A percentile compares a stretch with the other conserved stretches of the same genome.
phyloP scores from a whole-genome alignment of 2,888 invertebrate species.

The Phragmatobia fuliginosa region DNA sequence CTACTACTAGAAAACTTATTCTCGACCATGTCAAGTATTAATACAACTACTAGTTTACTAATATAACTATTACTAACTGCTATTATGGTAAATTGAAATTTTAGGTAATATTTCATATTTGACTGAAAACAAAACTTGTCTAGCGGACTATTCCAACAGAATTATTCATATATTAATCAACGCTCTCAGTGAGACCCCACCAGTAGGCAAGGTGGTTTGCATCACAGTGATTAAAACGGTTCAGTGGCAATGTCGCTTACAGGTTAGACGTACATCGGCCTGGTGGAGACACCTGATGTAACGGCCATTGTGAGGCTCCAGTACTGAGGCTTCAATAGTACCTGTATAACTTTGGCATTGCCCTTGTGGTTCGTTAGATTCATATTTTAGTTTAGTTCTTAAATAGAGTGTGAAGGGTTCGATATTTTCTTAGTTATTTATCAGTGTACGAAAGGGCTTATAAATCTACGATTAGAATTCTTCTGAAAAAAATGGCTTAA shows the following conservation, averaged over 20 bases:
- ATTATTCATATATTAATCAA: background rate
- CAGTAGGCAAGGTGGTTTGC: background rate
- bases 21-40: too few species aligned
- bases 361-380: background rate
- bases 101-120: too few species aligned
- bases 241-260: constrained; percentile 8
- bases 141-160: background rate
- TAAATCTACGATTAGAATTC: too few species aligned
- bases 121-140: background rate
- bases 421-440: too few species aligned
- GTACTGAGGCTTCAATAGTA: background rate
- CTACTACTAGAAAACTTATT: too few species aligned
- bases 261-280: constrained; percentile 1
- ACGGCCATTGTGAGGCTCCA: background rate
- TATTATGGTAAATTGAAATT: too few species aligned
- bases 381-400: background rate
- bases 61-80: too few species aligned
- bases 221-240: constrained; percentile 5
- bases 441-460: too few species aligned
- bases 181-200: constrained; percentile 12
- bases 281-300: constrained; percentile 13
- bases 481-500: too few species aligned
- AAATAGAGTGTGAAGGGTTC: background rate
- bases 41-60: too few species aligned
- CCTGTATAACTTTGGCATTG: background rate